Percentiles rank a stretch among this genome's conserved stretches.
These are phyloP conservation scores for Zelostemma sp. DNA, from an alignment of 1,140 invertebrate species.

Conservation along the genomic window DNA sequence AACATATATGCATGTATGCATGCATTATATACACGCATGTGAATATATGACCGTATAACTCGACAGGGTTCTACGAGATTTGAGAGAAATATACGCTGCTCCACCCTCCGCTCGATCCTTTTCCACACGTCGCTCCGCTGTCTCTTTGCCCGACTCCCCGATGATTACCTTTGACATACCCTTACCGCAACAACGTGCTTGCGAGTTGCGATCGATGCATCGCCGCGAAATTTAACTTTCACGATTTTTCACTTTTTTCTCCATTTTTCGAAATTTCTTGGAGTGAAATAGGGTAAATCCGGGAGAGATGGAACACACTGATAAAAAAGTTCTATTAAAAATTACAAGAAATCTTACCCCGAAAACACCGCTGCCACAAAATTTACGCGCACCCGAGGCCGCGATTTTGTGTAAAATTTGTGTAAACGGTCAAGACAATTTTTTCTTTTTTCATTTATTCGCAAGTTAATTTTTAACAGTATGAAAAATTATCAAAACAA, in stretches of 20 bases:
- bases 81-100: conserved; percentile 34
- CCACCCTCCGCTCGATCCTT: conserved; percentile 19
- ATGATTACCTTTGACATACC: conserved; percentile 32
- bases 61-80: conserved; percentile 32
- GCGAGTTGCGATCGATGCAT: conserved; percentile 2
- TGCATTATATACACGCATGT: conserved; percentile 14
- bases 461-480: too few species aligned
- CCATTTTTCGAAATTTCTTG: background rate
- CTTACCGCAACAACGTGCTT: background rate
- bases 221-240: background rate
- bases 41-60: conserved; percentile 18
- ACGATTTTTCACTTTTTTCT: background rate
- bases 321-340: too few species aligned
- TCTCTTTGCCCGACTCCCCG: conserved; percentile 12
- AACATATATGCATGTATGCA: conserved; percentile 22
- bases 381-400: too few species aligned
- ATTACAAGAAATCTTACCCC: too few species aligned
- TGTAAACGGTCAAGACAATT: too few species aligned
- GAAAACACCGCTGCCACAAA: too few species aligned
- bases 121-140: background rate
- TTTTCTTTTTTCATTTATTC: too few species aligned
- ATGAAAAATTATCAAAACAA: too few species aligned
- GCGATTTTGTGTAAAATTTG: too few species aligned
- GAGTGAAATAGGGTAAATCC: too few species aligned
- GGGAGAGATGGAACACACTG: too few species aligned